Conservation (phyloP, 2,888 invertebrate species). For the Oscheius myriophilus region DNA sequence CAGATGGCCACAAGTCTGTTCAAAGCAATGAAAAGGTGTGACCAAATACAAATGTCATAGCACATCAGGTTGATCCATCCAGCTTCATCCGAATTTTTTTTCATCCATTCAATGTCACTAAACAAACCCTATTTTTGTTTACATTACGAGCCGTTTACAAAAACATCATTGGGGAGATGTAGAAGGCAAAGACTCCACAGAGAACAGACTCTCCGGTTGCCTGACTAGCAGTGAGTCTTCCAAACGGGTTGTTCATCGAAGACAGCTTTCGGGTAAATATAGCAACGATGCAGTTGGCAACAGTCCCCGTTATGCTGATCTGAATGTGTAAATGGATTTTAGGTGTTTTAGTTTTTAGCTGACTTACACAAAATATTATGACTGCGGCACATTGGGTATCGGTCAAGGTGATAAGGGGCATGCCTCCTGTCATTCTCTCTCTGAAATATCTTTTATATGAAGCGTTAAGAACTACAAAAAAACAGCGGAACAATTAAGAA, state of each 20-base stretch:
- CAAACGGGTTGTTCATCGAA: constrained; percentile 23
- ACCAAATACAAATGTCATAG: constrained; percentile 15
- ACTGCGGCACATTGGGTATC: no score
- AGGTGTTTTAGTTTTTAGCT: no score
- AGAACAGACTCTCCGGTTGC: constrained; percentile 10
- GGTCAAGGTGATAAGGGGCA: no score
- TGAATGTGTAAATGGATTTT: neutral
- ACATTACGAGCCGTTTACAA: neutral
- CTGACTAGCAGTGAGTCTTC: constrained; percentile 18
- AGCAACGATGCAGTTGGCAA: constrained; percentile 1
- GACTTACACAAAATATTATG: no score
- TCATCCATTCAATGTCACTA: constrained; percentile 5
- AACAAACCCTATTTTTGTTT: no score
- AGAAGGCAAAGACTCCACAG: constrained; percentile 17
- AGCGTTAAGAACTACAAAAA: no score
- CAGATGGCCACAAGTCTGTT: constrained; percentile 9
- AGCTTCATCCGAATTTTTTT: neutral
- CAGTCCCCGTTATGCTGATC: neutral
- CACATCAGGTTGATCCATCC: constrained; percentile 6
- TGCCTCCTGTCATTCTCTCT: no score
- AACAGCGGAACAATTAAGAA: no score
- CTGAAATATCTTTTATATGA: no score
- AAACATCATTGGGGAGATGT: constrained; percentile 21
- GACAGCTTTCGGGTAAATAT: neutral
- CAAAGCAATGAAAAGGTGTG: constrained; percentile 5